Evolutionary conservation across 1,140 invertebrate species (phyloP).

Genomic region (Neodiprion virginianus): DNA sequence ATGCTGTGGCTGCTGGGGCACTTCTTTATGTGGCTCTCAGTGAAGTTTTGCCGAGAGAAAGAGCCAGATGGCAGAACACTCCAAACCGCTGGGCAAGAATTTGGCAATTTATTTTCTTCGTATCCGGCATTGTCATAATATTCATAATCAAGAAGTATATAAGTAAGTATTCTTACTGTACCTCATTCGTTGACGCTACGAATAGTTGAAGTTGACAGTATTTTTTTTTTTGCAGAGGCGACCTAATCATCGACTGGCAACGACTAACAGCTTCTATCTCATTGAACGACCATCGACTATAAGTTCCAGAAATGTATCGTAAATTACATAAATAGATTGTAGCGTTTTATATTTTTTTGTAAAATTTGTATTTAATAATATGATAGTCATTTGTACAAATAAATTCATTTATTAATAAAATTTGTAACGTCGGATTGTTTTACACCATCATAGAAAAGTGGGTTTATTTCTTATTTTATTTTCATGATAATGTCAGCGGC

Average conservation of each 20-base stretch:
- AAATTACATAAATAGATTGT: no score
- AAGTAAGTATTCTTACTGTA: neutral
- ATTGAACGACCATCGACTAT: no score
- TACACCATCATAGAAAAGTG: neutral
- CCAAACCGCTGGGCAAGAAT: slow-evolving; percentile 63
- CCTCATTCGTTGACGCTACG: no score
- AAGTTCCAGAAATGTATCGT: no score
- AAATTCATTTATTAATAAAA: no score
- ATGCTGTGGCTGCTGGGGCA: slow-evolving; percentile 87
- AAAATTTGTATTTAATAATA: no score
- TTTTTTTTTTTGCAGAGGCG: no score
- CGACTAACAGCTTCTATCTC: no score
- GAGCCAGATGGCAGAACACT: slow-evolving; percentile 70
- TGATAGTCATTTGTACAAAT: no score
- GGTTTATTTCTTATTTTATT: neutral
- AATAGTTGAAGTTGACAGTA: no score
- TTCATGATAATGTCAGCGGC: slow-evolving; percentile 66
- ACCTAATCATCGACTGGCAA: no score
- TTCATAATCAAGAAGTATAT: slow-evolving; percentile 61
- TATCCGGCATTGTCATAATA: slow-evolving; percentile 69
- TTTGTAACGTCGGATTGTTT: neutral
- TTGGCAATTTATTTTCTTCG: slow-evolving; percentile 66
- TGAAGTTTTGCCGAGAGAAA: slow-evolving; percentile 86
- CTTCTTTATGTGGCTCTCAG: slow-evolving; percentile 92
- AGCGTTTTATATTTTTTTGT: no score